phyloP scores from a whole-genome alignment of 2,113 vertebrate genomes.

The Lepisosteus osseus region DNA sequence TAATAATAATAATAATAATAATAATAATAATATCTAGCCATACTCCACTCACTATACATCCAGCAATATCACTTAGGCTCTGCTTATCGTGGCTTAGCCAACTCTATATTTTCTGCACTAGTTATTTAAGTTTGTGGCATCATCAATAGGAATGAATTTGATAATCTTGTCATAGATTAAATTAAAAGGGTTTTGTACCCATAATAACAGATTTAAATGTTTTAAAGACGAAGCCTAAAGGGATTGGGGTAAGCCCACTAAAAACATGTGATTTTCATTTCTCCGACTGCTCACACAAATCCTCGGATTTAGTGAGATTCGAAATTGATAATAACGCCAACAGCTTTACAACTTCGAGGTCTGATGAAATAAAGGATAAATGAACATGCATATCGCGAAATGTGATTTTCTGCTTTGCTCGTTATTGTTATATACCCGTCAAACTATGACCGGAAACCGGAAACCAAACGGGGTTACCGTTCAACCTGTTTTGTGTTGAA shows the following conservation, averaged over 20 bases:
- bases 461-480: no score
- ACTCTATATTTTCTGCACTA: conserved; percentile 35
- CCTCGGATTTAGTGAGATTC: conserved; percentile 62
- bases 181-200: conserved; percentile 62
- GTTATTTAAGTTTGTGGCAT: conserved; percentile 70
- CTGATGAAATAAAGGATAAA: conserved; percentile 34
- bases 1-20: conserved; percentile 16
- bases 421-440: no score
- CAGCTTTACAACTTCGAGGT: conserved; percentile 47
- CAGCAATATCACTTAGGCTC: conserved; percentile 50
- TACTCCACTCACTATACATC: conserved; percentile 40
- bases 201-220: conserved; percentile 68
- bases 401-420: no score
- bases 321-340: conserved; percentile 56
- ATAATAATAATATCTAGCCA: conserved; percentile 6
- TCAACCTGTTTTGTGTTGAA: no score
- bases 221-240: conserved; percentile 64
- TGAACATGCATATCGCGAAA: conserved; percentile 27
- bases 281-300: conserved; percentile 64
- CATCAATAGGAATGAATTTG: conserved; percentile 57
- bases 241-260: conserved; percentile 64
- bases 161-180: conserved; percentile 71
- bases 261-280: conserved; percentile 73
- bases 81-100: conserved; percentile 58
- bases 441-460: no score